These are phyloP conservation scores for Hemicrepidius hirtus DNA, from an alignment of 2,888 invertebrate genomes.

Conservation along the genomic window DNA sequence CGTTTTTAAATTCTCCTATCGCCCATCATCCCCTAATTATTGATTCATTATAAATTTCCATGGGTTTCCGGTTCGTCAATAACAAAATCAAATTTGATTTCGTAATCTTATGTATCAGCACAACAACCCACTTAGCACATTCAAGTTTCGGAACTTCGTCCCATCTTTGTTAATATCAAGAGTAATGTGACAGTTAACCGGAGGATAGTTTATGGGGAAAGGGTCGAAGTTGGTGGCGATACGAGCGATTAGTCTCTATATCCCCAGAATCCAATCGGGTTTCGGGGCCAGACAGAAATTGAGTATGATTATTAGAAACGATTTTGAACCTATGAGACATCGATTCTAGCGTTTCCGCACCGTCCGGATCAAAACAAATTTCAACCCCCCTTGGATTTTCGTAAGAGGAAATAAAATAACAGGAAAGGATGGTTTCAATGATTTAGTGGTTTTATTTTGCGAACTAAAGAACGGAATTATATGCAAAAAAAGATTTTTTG, in stretches of 20 bases:
- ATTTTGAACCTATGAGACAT: slow-evolving; percentile 15
- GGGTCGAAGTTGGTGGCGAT: slow-evolving; percentile 20
- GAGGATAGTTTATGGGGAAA: slow-evolving; percentile 25
- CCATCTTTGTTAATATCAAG: slow-evolving; percentile 28
- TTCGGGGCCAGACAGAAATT: slow-evolving; percentile 7
- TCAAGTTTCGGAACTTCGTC: neutral
- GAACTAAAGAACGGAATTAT: too few relatives aligned
- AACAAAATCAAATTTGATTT: too few relatives aligned
- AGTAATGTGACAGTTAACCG: slow-evolving; percentile 28
- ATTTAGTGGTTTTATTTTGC: slow-evolving; percentile 1
- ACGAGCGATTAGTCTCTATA: slow-evolving; percentile 27
- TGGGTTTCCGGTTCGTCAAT: too few relatives aligned
- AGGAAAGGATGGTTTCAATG: slow-evolving; percentile 1
- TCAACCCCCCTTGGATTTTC: neutral
- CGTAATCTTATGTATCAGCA: neutral
- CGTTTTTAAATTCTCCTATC: too few relatives aligned
- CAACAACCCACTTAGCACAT: slow-evolving; percentile 1
- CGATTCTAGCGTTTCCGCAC: slow-evolving; percentile 12
- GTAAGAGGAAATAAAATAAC: neutral
- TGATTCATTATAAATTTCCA: too few relatives aligned
- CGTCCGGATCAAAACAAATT: slow-evolving; percentile 12
- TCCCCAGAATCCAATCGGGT: slow-evolving; percentile 18
- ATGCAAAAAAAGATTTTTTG: too few relatives aligned
- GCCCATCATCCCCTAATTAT: too few relatives aligned
- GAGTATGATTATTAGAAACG: slow-evolving; percentile 24